Evolutionary conservation across 2,113 vertebrate genomes (phyloP).

Genomic region (Argyrosomus japonicus): DNA sequence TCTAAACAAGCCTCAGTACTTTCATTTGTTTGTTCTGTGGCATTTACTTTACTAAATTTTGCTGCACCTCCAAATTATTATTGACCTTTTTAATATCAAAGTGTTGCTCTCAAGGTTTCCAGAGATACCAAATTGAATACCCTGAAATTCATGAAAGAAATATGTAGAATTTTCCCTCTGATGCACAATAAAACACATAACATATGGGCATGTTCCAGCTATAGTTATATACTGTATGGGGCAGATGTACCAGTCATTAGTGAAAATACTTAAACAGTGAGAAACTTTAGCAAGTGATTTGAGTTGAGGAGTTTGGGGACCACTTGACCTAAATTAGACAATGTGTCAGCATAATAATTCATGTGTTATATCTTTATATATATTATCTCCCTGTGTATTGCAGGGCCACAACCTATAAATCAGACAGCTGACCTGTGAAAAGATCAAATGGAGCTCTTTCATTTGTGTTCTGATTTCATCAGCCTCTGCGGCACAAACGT

Average conservation of each 20-base stretch:
- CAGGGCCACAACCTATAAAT: neutral
- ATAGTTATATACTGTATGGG: neutral
- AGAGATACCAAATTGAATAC: neutral
- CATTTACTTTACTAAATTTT: neutral
- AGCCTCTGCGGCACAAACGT: no score
- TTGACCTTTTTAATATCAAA: neutral
- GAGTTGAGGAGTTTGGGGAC: neutral
- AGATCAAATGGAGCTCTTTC: no score
- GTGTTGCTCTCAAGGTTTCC: neutral
- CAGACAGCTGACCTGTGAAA: no score
- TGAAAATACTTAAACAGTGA: neutral
- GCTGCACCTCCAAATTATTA: neutral
- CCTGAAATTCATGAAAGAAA: neutral
- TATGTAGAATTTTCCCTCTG: neutral
- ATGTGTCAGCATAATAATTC: neutral
- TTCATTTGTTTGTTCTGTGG: neutral
- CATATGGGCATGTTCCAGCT: neutral
- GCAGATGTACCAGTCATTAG: neutral
- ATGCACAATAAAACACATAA: neutral
- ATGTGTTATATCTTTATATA: neutral
- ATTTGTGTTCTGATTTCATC: no score
- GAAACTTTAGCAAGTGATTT: neutral
- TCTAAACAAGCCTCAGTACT: neutral
- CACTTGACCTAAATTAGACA: neutral
- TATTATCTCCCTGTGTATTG: neutral